These are phyloP conservation scores for Drosophila varians DNA, from an alignment of 1,140 invertebrate species.

Conservation along the genomic window DNA sequence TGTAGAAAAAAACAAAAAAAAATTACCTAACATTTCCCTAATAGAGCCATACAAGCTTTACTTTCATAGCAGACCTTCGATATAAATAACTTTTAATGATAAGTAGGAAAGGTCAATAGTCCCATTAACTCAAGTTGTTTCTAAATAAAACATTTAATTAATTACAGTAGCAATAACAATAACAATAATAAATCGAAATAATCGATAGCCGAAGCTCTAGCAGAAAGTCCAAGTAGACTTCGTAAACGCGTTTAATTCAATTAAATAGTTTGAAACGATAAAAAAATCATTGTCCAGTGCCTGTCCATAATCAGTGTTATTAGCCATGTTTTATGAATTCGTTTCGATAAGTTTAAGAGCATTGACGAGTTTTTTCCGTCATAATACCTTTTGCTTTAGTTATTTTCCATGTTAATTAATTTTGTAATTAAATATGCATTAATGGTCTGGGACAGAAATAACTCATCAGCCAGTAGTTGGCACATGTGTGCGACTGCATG, in stretches of 20 bases:
- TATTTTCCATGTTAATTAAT: slow-evolving; percentile 79
- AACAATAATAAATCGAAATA: no score
- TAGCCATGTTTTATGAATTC: slow-evolving; percentile 27
- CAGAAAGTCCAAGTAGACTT: slow-evolving; percentile 8
- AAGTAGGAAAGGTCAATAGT: no score
- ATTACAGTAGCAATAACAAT: no score
- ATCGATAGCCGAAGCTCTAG: no score
- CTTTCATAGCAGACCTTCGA: no score
- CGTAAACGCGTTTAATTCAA: slow-evolving; percentile 37
- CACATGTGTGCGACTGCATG: slow-evolving; percentile 6
- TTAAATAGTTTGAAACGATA: slow-evolving; percentile 30
- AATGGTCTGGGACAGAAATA: slow-evolving; percentile 63
- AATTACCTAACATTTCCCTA: no score
- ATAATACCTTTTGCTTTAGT: slow-evolving; percentile 39
- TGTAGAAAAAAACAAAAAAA: no score
- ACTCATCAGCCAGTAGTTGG: slow-evolving; percentile 44
- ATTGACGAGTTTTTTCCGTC: slow-evolving; percentile 5
- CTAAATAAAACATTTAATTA: no score
- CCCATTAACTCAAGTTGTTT: no score
- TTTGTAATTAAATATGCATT: slow-evolving; percentile 80
- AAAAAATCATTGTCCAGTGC: slow-evolving; percentile 14
- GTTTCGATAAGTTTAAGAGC: slow-evolving; percentile 2
- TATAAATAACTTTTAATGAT: no score
- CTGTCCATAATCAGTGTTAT: slow-evolving; percentile 29
- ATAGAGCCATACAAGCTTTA: no score